phyloP scores from a whole-genome alignment of 2,113 vertebrate genomes.

The Tor tambroides region DNA sequence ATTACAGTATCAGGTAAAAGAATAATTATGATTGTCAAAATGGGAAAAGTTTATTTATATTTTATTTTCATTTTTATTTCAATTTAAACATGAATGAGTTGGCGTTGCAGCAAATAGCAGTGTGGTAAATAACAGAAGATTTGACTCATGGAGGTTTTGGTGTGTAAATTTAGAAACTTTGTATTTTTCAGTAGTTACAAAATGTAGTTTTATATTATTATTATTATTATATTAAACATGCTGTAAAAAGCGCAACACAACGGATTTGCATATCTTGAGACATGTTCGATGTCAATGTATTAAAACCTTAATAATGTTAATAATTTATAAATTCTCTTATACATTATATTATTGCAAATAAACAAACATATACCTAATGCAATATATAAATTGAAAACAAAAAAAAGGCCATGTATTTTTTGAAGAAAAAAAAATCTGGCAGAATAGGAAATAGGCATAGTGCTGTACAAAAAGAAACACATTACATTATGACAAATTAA shows the following conservation, averaged over 20 bases:
- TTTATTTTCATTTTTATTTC: neutral
- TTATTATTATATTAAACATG: neutral
- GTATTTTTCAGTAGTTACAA: neutral
- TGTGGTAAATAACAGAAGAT: neutral
- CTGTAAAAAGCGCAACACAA: neutral
- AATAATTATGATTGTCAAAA: neutral
- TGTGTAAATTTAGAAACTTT: neutral
- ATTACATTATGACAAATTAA: no score
- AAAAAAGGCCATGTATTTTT: neutral
- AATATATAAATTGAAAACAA: neutral
- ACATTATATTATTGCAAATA: neutral
- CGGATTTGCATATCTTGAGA: neutral
- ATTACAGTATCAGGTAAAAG: neutral
- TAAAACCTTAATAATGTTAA: neutral
- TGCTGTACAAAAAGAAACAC: neutral
- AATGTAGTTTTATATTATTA: neutral
- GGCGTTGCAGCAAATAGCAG: neutral
- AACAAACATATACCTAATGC: neutral
- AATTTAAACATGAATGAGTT: neutral
- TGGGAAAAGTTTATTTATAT: neutral
- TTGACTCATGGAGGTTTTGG: neutral
- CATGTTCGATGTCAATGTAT: neutral
- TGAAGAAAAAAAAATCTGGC: neutral
- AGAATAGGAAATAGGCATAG: neutral
- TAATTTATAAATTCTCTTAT: neutral